Evolutionary conservation across 2,797 vertebrate species (phyloP).

Genomic region (Hipposideros larvatus): DNA sequence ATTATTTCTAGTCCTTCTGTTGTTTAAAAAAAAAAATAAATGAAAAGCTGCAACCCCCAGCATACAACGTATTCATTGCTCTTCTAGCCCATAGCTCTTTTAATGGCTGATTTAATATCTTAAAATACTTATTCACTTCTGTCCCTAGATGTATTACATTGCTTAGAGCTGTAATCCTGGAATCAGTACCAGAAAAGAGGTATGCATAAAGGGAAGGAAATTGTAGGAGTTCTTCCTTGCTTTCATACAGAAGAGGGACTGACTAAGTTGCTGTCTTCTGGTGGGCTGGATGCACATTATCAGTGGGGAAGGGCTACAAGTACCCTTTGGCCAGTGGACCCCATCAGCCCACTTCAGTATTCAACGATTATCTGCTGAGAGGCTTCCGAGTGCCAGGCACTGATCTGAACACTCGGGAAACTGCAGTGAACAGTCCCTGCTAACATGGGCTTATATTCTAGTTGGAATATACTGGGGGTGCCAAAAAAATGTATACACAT

Average conservation of each 20-base stretch:
- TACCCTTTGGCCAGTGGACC: neutral
- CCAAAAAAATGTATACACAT: no score
- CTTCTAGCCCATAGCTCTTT: neutral
- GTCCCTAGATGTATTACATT: neutral
- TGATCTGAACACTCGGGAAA: neutral
- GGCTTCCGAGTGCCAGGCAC: neutral
- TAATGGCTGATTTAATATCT: neutral
- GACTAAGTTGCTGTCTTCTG: neutral
- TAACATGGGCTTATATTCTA: neutral
- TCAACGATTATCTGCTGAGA: neutral
- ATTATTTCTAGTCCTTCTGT: conserved; percentile 59
- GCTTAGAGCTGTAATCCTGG: neutral
- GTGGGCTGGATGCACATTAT: neutral
- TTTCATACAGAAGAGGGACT: neutral
- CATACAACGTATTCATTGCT: neutral
- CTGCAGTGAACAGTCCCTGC: neutral
- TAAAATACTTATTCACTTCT: conserved; percentile 45
- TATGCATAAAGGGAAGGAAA: neutral
- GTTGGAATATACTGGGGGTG: neutral
- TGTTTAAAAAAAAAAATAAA: conserved; percentile 3
- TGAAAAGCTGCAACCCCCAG: conserved; percentile 23
- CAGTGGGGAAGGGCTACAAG: neutral
- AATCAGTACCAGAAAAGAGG: neutral
- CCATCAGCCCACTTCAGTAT: neutral
- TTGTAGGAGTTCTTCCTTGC: neutral